Percentiles rank a stretch among this genome's conserved stretches.
Conservation (phyloP, 2,113 vertebrate species). For the Cynocephalus volans region DNA sequence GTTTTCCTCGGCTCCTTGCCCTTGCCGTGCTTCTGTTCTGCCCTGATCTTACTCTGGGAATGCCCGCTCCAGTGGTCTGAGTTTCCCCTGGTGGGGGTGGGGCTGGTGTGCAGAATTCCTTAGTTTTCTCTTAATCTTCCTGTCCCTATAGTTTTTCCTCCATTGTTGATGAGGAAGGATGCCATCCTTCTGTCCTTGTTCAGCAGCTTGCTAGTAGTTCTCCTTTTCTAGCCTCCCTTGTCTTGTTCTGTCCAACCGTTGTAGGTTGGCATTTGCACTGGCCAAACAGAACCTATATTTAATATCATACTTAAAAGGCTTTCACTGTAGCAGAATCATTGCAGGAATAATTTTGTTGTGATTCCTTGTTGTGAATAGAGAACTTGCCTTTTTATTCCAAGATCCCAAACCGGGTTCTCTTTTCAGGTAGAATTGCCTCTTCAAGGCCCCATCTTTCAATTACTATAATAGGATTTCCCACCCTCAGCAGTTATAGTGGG, state of each 20-base stretch:
- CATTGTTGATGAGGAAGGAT: not conserved
- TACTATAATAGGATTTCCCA: too few relatives aligned
- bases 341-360: not conserved
- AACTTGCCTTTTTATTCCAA: not conserved
- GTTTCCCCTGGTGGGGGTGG: not conserved
- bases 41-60: not conserved
- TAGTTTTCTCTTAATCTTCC: not conserved
- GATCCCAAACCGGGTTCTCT: not conserved
- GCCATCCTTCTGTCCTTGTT: not conserved
- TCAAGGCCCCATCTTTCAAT: too few relatives aligned
- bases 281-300: not conserved
- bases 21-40: not conserved
- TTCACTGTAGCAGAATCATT: not conserved
- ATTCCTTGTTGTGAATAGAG: not conserved
- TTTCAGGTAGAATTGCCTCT: not conserved
- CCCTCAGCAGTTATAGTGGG: too few relatives aligned
- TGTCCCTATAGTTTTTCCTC: not conserved
- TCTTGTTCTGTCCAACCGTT: not conserved
- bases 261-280: not conserved
- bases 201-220: not conserved
- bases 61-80: not conserved
- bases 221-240: not conserved
- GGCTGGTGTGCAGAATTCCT: not conserved
- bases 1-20: not conserved
- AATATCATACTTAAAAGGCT: not conserved